Base-by-base conservation (phyloP, 2,888 invertebrate genomes). In the Napeogenes inachia region DNA sequence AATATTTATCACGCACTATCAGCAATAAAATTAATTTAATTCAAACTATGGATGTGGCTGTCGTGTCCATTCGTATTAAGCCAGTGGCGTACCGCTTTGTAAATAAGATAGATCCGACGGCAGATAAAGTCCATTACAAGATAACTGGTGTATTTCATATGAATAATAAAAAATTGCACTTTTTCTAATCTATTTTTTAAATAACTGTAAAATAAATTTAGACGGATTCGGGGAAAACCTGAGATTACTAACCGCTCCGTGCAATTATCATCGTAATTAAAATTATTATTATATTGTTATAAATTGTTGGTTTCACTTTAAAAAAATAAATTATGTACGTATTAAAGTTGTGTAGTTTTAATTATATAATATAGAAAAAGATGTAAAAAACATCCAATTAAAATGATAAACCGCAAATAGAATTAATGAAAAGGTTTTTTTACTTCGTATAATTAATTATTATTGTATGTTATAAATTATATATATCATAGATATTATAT, bases 41-140 rank as follows among this genome's bases (percentile, higher is more conserved):
- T 21, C 21, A 21, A 21, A 38, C 38, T 38, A 42, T 42, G 3
- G 3, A 42, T 2, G 10, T 10, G 10, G 12, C 61, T 63, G 72
- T 66, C 73, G 57, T 66, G 66, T 73, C 68, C 67, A 70, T 69
- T 67, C 65, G 63, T 64, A 68, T 66, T 67, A 69, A 71, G 66
- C 75, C 75, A 71, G 75, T 75, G 75, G 71, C 71, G 75, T 77
- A 76, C 76, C 79, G 78, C 77, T 84, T 81, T 82, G 83, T 82
- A 75, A 73, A 76, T 75, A 76, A 75, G 73, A 77, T 77, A 74
- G 84, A 83, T 84, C 75, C 73, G 75, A 73, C 72, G 60, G 74
- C 70, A 77, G 82, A 78, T 77, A 79, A 73, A 76, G 70, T 71
- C 70, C 75, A 84, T 84, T 83, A 84, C 82, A 81, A 78, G 77